Evolutionary conservation across 2,113 vertebrate genomes (phyloP).

Genomic region (Ctenodactylus gundi): DNA sequence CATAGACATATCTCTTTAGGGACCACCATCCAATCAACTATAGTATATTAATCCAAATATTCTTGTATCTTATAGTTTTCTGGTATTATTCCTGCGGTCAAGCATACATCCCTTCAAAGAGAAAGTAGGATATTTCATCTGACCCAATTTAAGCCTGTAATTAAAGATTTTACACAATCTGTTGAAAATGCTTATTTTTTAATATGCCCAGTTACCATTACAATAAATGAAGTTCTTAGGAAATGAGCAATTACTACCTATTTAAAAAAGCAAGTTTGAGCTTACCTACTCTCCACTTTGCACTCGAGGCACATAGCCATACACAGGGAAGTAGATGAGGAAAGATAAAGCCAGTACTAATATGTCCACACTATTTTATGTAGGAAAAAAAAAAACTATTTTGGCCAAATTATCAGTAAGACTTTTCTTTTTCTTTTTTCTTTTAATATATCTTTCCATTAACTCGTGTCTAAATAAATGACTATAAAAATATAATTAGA

Average conservation of each 20-base stretch:
- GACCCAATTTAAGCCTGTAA: background rate
- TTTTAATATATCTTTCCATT: background rate
- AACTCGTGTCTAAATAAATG: slow-evolving; percentile 7
- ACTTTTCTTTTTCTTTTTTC: background rate
- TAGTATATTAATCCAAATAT: background rate
- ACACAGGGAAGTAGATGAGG: background rate
- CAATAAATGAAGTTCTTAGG: background rate
- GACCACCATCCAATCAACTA: background rate
- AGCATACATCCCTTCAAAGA: background rate
- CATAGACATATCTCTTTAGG: background rate
- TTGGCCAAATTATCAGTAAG: background rate
- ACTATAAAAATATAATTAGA: background rate
- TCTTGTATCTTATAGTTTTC: background rate
- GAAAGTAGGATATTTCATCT: background rate
- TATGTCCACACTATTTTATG: background rate
- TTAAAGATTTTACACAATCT: slow-evolving; percentile 2
- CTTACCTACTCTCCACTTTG: background rate
- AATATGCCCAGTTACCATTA: background rate
- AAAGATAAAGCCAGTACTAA: background rate
- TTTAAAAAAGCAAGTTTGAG: background rate
- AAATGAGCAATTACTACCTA: background rate
- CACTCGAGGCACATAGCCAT: background rate
- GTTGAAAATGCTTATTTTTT: background rate
- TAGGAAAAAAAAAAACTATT: background rate
- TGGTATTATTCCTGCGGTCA: background rate